Evolutionary conservation across 1,140 invertebrate genomes (phyloP), one percentile per base, ranked within the genome.

Genomic region (Anthonomus grandis): DNA sequence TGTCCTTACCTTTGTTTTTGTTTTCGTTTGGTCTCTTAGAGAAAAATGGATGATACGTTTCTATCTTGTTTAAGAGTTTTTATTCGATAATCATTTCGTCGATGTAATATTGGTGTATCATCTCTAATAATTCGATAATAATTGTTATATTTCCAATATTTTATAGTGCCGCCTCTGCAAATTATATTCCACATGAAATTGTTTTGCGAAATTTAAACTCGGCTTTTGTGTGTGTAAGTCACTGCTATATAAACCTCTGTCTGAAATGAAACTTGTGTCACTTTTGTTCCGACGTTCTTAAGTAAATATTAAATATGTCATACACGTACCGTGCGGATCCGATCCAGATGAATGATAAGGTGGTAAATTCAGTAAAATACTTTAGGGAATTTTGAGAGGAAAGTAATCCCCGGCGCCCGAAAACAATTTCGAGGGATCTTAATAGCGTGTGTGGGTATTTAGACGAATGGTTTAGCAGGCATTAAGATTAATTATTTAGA

Each of bases 221-320:
- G 45, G 59, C 51, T 48, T 58, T 19, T 31, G 24, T 34, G 52
- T 42, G 60, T 63, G 56, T 57, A 63, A 60, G 55, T 65, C 46
- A 24, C 44, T 57, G 18, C 50, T 64, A 42, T 62, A 61, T 64
- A 60, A 60, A 53, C 61, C 55, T 56, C 51, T 48, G 56, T 55
- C 60, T 63, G 47, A 65, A 65, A 65, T 61, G 60, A 66, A 59
- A 66, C 64, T 66, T 59, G 49, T 66, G 64, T 66, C 64, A 66
- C 64, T 66, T 66, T 59, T 59, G 57, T 59, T 39, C 21, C 39
- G 57, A 52, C 49, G 57, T 59, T 59, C 57, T 53, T 59, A 59
- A 59, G 57, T 59, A 59, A 59, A 59, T 59, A 59, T 59, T 59
- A 50, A 59, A 53, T 59, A 53, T 59, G 47, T 52, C 57, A 42